Evolutionary conservation across 2,113 vertebrate genomes (phyloP).

Genomic region (Petrocephalus microphthalmus): DNA sequence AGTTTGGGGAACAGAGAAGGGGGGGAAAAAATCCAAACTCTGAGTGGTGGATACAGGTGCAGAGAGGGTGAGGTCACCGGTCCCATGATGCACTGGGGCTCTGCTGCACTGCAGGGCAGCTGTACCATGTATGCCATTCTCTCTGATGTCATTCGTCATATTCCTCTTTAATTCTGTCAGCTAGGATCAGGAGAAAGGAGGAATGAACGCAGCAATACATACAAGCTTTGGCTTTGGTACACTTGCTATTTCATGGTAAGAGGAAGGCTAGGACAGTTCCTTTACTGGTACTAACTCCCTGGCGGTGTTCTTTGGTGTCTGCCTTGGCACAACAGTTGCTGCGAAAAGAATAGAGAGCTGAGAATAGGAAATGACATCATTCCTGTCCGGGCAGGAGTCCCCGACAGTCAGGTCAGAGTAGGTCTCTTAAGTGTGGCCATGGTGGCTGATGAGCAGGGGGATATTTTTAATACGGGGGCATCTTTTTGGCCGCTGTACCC

Average conservation of each 20-base stretch:
- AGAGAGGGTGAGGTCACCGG: not conserved
- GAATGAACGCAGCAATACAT: constrained; percentile 18
- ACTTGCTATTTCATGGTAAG: constrained; percentile 9
- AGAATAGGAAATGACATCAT: not conserved
- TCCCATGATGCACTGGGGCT: not conserved
- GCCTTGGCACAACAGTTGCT: not conserved
- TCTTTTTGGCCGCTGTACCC: not conserved
- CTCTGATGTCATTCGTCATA: not conserved
- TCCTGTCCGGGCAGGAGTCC: constrained; percentile 10
- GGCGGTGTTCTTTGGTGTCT: constrained; percentile 1
- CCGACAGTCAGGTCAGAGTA: not conserved
- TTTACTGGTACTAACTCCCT: not conserved
- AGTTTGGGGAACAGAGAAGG: not conserved
- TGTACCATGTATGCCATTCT: too few species aligned
- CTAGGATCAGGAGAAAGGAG: not conserved
- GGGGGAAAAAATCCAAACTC: not conserved
- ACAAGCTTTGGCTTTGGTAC: not conserved
- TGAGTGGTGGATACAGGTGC: not conserved
- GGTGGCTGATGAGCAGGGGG: not conserved
- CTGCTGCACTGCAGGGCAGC: not conserved
- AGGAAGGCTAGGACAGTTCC: not conserved
- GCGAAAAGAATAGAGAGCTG: not conserved
- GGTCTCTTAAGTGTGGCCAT: not conserved
- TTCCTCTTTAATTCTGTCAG: constrained; percentile 19
- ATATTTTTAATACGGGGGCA: not conserved